Percentiles rank a stretch among this genome's conserved stretches.
These are phyloP conservation scores for Paraescarpia echinospica DNA, from an alignment of 1,140 invertebrate species.

Conservation along the genomic window DNA sequence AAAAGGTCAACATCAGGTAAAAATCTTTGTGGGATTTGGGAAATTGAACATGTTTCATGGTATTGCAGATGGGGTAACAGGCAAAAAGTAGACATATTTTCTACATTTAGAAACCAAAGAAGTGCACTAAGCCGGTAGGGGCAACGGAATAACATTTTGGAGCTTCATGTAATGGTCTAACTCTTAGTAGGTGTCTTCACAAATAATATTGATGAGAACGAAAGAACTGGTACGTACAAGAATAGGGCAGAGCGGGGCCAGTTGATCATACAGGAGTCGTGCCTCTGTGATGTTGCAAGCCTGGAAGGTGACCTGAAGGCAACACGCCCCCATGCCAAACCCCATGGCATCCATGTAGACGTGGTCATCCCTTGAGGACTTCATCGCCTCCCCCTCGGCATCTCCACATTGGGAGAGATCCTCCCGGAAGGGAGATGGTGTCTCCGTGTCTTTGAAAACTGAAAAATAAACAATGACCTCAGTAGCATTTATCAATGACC, in stretches of 20 bases:
- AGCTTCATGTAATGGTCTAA: no score
- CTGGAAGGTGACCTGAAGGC: conserved; percentile 82
- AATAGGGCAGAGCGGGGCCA: conserved; percentile 95
- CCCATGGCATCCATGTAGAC: conserved; percentile 99
- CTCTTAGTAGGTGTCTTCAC: no score
- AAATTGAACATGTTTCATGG: no score
- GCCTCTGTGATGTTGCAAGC: conserved; percentile 97
- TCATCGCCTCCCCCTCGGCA: conserved; percentile 43
- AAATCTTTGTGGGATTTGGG: no score
- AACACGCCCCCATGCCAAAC: conserved; percentile 99
- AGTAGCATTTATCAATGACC: background rate
- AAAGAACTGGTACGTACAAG: conserved; percentile 67
- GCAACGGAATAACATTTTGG: no score
- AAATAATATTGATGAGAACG: no score
- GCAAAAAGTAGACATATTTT: no score
- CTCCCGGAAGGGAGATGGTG: conserved; percentile 73
- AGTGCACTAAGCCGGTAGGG: no score
- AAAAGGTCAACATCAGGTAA: no score
- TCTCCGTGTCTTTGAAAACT: conserved; percentile 90
- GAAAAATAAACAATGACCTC: conserved; percentile 41
- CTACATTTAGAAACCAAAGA: no score
- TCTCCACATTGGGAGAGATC: conserved; percentile 68
- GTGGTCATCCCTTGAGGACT: conserved; percentile 66
- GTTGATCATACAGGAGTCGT: conserved; percentile 92
- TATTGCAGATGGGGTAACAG: no score